Conservation (phyloP, 1,140 invertebrate genomes). For the Oreohelix idahoensis region DNA sequence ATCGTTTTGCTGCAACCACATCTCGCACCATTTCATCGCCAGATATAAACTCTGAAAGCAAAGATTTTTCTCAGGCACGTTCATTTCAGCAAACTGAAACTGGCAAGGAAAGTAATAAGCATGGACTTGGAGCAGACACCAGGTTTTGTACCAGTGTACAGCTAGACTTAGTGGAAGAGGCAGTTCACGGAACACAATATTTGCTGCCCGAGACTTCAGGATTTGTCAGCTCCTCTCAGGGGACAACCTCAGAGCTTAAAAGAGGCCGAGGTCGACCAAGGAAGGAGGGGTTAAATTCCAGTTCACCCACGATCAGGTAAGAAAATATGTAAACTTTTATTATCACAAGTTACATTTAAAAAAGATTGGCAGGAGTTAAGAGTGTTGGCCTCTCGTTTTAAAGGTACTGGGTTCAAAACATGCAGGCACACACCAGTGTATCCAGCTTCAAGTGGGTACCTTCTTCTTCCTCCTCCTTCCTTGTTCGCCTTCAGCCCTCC, state of each 20-base stretch:
- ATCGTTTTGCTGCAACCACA: background rate
- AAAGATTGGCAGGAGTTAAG: no score
- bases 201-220: conserved; percentile 30
- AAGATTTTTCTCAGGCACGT: background rate
- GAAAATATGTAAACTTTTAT: no score
- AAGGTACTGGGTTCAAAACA: no score
- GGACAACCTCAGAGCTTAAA: conserved; percentile 1
- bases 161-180: background rate
- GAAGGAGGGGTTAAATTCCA: conserved; percentile 24
- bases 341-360: no score
- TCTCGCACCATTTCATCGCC: background rate
- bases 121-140: background rate
- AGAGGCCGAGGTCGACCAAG: conserved; percentile 28
- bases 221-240: background rate
- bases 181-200: background rate
- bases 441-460: no score
- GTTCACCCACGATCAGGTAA: conserved; percentile 9
- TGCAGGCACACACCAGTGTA: no score
- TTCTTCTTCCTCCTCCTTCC: no score
- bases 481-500: no score
- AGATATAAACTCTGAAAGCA: background rate
- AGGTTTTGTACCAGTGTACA: background rate
- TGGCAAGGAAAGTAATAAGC: background rate
- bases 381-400: no score
- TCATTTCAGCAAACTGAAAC: background rate